A percentile compares a stretch with the other conserved stretches of the same genome.
Evolutionary conservation across 2,888 invertebrate genomes (phyloP).

Genomic region (Cheilosia vulpina): DNA sequence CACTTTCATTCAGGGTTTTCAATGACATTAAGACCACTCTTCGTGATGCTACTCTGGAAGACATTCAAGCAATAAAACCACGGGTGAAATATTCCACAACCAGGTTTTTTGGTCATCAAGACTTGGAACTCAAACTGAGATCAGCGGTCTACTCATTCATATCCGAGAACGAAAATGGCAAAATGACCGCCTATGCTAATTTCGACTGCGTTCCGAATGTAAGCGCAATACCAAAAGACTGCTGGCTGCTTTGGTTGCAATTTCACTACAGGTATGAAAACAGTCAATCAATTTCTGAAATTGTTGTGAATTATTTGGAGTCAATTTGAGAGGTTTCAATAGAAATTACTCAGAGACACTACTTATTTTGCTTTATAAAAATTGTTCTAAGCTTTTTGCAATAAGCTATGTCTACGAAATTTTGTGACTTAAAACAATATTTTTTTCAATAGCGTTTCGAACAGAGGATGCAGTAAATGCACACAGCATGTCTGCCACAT

Average conservation of each 20-base stretch:
- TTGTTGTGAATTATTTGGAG: no score
- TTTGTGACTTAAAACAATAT: no score
- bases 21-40: not conserved
- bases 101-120: conserved; percentile 34
- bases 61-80: not conserved
- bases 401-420: no score
- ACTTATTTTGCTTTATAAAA: no score
- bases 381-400: no score
- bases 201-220: conserved; percentile 78
- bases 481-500: no score
- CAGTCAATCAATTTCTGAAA: no score
- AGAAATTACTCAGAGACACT: no score
- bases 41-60: conserved; percentile 44
- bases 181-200: conserved; percentile 79
- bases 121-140: conserved; percentile 16
- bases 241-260: conserved; percentile 79
- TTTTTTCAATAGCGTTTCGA: no score
- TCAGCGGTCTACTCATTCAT: conserved; percentile 35
- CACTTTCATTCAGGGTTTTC: not conserved
- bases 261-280: conserved; percentile 78
- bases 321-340: no score
- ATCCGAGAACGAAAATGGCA: conserved; percentile 13
- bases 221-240: conserved; percentile 76
- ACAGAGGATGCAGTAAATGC: no score
- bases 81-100: not conserved